phyloP scores from a whole-genome alignment of 1,140 invertebrate species.

The Bombus confusus region DNA sequence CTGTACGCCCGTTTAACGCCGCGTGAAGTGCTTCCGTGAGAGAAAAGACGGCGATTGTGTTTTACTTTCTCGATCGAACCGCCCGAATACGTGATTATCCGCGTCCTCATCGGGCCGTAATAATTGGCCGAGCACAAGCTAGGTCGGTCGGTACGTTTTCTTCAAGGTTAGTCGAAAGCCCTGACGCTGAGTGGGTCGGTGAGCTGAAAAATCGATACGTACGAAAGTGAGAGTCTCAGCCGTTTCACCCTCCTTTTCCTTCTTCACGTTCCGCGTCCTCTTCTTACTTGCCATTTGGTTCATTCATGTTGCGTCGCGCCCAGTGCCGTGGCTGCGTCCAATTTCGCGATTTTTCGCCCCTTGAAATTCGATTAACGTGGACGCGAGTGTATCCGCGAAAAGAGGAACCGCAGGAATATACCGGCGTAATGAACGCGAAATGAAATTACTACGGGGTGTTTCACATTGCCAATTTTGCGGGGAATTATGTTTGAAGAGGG shows the following conservation, averaged over 20 bases:
- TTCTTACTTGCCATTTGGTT: conserved; percentile 68
- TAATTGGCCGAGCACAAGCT: conserved; percentile 36
- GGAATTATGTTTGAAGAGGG: not conserved
- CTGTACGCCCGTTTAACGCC: no score
- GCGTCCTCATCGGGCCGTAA: conserved; percentile 2
- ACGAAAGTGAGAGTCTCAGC: conserved; percentile 76
- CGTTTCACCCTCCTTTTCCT: conserved; percentile 69
- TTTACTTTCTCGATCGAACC: no score
- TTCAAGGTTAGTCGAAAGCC: conserved; percentile 67
- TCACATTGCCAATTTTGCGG: not conserved
- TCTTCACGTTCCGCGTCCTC: conserved; percentile 59
- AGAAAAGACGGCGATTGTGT: no score
- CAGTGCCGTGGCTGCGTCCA: conserved; percentile 36
- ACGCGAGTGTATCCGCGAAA: not conserved
- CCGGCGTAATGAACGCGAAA: not conserved
- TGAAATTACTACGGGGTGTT: no score
- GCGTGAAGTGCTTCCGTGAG: no score
- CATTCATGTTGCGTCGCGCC: conserved; percentile 62
- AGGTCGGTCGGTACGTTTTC: conserved; percentile 57
- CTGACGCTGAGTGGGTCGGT: conserved; percentile 65
- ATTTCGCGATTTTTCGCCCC: conserved; percentile 1
- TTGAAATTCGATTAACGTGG: not conserved
- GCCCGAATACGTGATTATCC: not conserved
- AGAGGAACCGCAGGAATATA: not conserved
- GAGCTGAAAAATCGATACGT: conserved; percentile 75